phyloP scores from a whole-genome alignment of 2,888 invertebrate genomes.

The Mythimna vitellina region DNA sequence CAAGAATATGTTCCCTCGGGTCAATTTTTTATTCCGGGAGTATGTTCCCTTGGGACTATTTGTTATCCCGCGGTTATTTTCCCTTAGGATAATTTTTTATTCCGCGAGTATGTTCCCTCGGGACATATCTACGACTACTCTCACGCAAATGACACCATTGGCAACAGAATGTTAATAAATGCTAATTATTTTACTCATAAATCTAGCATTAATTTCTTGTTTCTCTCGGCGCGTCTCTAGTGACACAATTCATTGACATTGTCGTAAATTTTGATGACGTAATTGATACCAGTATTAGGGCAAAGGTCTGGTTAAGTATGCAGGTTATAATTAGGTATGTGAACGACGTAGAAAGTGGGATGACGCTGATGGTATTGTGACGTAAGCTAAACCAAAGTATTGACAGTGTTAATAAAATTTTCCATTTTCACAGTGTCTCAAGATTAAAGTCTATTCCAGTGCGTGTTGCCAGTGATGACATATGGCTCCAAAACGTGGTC shows the following conservation, averaged over 20 bases:
- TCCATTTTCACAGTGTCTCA: too few relatives aligned
- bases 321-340: conserved; percentile 1
- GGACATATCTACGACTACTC: too few relatives aligned
- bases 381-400: background rate
- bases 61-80: too few relatives aligned
- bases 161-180: conserved; percentile 30
- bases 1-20: too few relatives aligned
- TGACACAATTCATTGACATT: conserved; percentile 40
- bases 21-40: too few relatives aligned
- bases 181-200: conserved; percentile 32
- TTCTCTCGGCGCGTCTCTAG: conserved; percentile 20
- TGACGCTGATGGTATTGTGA: conserved; percentile 15
- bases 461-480: too few relatives aligned
- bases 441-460: too few relatives aligned
- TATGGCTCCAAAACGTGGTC: too few relatives aligned
- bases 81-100: too few relatives aligned
- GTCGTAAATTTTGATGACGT: conserved; percentile 49
- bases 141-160: too few relatives aligned
- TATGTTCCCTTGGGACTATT: too few relatives aligned
- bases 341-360: conserved; percentile 36
- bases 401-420: background rate
- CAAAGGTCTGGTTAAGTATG: conserved; percentile 45
- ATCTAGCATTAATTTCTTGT: conserved; percentile 13
- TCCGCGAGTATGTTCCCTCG: too few relatives aligned
- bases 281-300: conserved; percentile 30